phyloP scores from a whole-genome alignment of 2,113 vertebrate genomes.

The Brienomyrus brachyistius region DNA sequence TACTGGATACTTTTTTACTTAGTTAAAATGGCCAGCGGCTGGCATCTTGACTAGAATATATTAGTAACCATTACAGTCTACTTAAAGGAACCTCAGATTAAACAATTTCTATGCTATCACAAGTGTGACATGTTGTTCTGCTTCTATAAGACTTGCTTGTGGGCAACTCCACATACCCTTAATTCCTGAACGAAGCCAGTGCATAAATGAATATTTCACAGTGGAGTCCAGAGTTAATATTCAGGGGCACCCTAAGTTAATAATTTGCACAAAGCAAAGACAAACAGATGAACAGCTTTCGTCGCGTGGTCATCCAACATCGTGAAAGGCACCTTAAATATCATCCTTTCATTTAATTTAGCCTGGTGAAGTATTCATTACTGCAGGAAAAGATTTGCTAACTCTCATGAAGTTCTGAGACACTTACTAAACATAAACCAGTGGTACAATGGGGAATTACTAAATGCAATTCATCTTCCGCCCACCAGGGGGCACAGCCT shows the following conservation, averaged over 20 bases:
- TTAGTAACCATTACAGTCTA: background rate
- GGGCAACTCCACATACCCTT: constrained; percentile 68
- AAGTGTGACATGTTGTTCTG: constrained; percentile 5
- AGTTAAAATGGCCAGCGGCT: background rate
- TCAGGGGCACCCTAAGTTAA: background rate
- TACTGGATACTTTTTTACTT: background rate
- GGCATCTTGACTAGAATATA: background rate
- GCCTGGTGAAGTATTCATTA: background rate
- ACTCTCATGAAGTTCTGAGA: background rate
- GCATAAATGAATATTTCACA: background rate
- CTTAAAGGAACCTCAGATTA: background rate
- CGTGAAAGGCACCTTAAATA: background rate
- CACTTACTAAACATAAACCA: background rate
- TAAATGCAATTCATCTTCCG: constrained; percentile 86
- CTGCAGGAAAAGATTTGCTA: background rate
- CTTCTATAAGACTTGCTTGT: constrained; percentile 86
- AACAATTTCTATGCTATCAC: background rate
- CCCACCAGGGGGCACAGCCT: constrained; percentile 93
- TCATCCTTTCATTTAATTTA: background rate
- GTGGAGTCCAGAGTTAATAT: background rate
- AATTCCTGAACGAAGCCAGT: constrained; percentile 69
- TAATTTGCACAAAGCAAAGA: constrained; percentile 4
- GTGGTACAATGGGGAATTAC: constrained; percentile 53
- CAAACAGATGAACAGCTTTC: background rate
- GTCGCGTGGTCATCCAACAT: background rate